phyloP scores from a whole-genome alignment of 2,888 invertebrate genomes.

The Mesorhabditis spiculigera region DNA sequence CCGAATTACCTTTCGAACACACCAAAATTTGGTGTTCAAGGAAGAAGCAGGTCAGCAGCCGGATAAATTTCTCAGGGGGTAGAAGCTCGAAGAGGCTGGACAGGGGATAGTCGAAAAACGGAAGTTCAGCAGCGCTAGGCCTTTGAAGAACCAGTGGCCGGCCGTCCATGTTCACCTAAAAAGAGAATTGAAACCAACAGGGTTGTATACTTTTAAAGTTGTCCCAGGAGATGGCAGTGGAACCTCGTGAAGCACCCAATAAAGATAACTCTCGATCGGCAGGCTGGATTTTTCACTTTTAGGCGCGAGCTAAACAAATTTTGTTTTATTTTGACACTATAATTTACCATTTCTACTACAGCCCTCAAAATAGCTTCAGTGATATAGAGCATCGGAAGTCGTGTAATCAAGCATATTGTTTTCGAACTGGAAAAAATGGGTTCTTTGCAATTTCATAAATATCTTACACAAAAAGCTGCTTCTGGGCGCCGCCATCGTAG shows the following conservation, averaged over 20 bases:
- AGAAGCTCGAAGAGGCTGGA: slow-evolving; percentile 72
- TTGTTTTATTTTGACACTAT: slow-evolving; percentile 64
- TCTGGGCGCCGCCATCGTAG: slow-evolving; percentile 82
- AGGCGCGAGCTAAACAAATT: slow-evolving; percentile 49
- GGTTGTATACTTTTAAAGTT: slow-evolving; percentile 70
- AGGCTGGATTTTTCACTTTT: slow-evolving; percentile 52
- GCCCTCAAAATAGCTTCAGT: slow-evolving; percentile 74
- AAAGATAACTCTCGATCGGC: slow-evolving; percentile 85
- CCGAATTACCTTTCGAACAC: slow-evolving; percentile 76
- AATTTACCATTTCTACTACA: slow-evolving; percentile 49
- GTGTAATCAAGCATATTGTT: slow-evolving; percentile 86
- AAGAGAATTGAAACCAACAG: slow-evolving; percentile 16
- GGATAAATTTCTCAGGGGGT: slow-evolving; percentile 75
- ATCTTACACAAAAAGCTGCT: slow-evolving; percentile 77
- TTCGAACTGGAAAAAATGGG: slow-evolving; percentile 67
- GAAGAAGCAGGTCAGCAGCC: slow-evolving; percentile 87
- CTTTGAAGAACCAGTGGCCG: slow-evolving; percentile 47
- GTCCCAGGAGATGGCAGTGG: slow-evolving; percentile 83
- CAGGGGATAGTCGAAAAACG: slow-evolving; percentile 87
- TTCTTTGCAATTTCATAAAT: not conserved
- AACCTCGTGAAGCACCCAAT: slow-evolving; percentile 87
- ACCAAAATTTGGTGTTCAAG: slow-evolving; percentile 94
- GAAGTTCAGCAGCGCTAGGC: slow-evolving; percentile 72
- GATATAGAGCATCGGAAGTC: slow-evolving; percentile 79
- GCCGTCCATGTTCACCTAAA: slow-evolving; percentile 33